These are phyloP conservation scores for Genyomyrus donnyi DNA, from an alignment of 2,113 vertebrate genomes.

Conservation along the genomic window DNA sequence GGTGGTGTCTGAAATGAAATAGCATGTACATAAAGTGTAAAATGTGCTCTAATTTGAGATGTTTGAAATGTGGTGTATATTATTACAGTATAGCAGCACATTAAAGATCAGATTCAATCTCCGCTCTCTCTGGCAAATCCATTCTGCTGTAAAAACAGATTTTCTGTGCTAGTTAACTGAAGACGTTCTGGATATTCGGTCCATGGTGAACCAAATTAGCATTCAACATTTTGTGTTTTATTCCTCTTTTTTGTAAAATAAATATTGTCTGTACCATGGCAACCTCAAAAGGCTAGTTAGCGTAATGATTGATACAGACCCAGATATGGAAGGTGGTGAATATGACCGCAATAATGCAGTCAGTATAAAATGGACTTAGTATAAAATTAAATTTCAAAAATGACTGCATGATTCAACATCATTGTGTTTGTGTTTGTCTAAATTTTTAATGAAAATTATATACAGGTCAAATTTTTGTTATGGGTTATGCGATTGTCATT, in stretches of 20 bases:
- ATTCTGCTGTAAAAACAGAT: not conserved
- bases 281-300: not conserved
- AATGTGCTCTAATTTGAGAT: not conserved
- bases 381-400: not conserved
- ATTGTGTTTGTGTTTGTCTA: not conserved
- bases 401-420: not conserved
- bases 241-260: not conserved
- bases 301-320: not conserved
- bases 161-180: not conserved
- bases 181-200: not conserved
- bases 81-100: not conserved
- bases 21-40: not conserved
- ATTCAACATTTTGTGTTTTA: not conserved
- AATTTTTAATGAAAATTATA: not conserved
- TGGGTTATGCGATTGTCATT: not conserved
- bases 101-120: not conserved
- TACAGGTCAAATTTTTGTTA: not conserved
- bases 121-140: not conserved
- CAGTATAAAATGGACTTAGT: not conserved
- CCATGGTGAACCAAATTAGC: not conserved
- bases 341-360: not conserved
- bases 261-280: not conserved
- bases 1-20: not conserved
- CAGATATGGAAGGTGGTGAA: not conserved
- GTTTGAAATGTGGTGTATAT: not conserved